Evolutionary conservation across 2,888 invertebrate species (phyloP).

Genomic region (Unio delphinus): DNA sequence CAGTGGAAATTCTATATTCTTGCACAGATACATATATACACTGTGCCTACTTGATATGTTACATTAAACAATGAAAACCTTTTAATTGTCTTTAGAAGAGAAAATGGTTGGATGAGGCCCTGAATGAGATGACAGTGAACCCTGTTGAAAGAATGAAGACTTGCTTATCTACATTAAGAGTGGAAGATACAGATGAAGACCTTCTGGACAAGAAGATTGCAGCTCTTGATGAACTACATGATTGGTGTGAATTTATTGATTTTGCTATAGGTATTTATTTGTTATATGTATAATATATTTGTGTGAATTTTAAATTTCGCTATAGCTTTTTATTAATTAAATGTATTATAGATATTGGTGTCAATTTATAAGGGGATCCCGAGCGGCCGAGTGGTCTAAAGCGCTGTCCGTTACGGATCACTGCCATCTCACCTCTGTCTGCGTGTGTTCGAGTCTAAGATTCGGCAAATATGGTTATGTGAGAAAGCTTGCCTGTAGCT

Average conservation of each 20-base stretch:
- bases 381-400: too few species aligned
- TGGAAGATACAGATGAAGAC: constrained; percentile 72
- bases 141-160: constrained; percentile 79
- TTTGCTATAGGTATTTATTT: constrained; percentile 80
- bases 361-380: too few species aligned
- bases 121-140: constrained; percentile 81
- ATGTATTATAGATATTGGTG: too few species aligned
- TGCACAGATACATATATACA: neutral
- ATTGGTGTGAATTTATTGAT: constrained; percentile 84
- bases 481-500: too few species aligned
- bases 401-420: too few species aligned
- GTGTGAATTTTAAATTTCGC: too few species aligned
- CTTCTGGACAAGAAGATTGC: constrained; percentile 76
- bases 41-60: neutral
- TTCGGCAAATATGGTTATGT: too few species aligned
- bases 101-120: constrained; percentile 81
- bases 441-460: too few species aligned
- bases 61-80: constrained; percentile 1
- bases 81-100: constrained; percentile 76
- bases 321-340: too few species aligned
- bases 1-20: neutral
- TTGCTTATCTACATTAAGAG: constrained; percentile 77
- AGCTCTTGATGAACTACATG: constrained; percentile 81
- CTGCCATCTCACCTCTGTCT: too few species aligned
- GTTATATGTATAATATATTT: too few species aligned